Evolutionary conservation across 2,888 invertebrate species (phyloP), one percentile per base, ranked within the genome.

Genomic region (Brachynemurus nebulosus): DNA sequence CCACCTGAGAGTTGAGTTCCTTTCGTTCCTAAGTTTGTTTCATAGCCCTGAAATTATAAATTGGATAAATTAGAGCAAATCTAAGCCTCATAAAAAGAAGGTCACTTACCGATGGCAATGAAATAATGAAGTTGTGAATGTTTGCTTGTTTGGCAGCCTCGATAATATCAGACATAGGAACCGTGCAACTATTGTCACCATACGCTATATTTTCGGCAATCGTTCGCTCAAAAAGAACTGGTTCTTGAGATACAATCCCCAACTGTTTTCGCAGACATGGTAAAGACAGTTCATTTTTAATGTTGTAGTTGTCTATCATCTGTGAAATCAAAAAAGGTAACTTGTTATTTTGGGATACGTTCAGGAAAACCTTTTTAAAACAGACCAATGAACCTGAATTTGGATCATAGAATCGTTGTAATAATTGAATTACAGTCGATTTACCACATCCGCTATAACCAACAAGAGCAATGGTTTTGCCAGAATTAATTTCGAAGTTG

Each of bases 121-220:
- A 71, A 20, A 72, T 63, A 37, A 89, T 78, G 54, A 88, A 89
- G 12, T 69, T 65, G 57, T 89, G 88, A 43, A 88, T 85, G 52
- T 88, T 88, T 1, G 88, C 81, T 51, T 74, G 74, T 55, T 77
- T 78, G 0, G 85, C 80, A 0, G 82, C 82, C 25, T 66, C 68
- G 6, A 86, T 80, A 41, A 88, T 76, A 56, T 88, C 85, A 27
- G 75, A 73, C 63, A 80, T 80, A 1, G 73, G 56, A 20, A 84
- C 78, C 0, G 55, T 53, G 0, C 84, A 66, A 11, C 68, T 72
- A 59, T 85, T 86, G 61, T 86, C 84, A 2, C 91, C 91, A 57
- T 91, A 91, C 0, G 82, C 81, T 53, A 92, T 90, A 60, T 91
- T 91, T 56, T 90, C 86, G 0, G 76, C 75, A 44, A 91, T 86